A percentile compares a stretch with the other conserved stretches of the same genome.
These are phyloP conservation scores for Pantala flavescens DNA, from an alignment of 1,140 invertebrate genomes.

Conservation along the genomic window DNA sequence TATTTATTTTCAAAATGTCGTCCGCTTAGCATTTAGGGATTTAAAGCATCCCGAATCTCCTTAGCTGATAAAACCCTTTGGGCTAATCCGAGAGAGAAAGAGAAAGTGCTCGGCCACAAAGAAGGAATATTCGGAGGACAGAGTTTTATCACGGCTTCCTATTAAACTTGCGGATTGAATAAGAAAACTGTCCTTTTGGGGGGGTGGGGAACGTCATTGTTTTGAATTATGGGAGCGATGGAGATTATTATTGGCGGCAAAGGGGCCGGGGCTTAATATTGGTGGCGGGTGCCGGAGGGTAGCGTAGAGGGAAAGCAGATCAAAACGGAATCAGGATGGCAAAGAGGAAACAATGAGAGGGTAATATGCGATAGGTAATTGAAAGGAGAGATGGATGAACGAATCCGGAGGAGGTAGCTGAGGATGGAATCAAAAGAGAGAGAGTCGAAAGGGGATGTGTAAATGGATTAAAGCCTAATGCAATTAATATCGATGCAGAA, in stretches of 20 bases:
- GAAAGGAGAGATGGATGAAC: not conserved
- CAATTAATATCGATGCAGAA: no score
- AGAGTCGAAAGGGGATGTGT: not conserved
- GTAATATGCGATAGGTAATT: not conserved
- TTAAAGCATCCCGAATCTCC: no score
- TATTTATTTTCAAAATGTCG: no score
- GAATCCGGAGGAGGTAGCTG: not conserved
- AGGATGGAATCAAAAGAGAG: not conserved
- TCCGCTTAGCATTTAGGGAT: no score
- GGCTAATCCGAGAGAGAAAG: no score
- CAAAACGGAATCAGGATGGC: no score
- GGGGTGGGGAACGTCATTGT: not conserved
- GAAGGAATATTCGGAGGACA: not conserved
- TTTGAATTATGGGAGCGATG: not conserved
- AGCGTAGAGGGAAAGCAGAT: not conserved
- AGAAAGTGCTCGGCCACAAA: not conserved
- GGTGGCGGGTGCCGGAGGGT: not conserved
- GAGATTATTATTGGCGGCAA: conserved; percentile 5
- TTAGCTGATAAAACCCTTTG: no score
- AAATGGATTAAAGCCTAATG: no score
- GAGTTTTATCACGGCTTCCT: not conserved
- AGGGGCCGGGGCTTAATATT: not conserved
- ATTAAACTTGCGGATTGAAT: not conserved
- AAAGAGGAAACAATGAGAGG: not conserved
- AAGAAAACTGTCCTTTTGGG: not conserved